Conservation (phyloP, 2,888 invertebrate species). For the Leucoptera coffeella region DNA sequence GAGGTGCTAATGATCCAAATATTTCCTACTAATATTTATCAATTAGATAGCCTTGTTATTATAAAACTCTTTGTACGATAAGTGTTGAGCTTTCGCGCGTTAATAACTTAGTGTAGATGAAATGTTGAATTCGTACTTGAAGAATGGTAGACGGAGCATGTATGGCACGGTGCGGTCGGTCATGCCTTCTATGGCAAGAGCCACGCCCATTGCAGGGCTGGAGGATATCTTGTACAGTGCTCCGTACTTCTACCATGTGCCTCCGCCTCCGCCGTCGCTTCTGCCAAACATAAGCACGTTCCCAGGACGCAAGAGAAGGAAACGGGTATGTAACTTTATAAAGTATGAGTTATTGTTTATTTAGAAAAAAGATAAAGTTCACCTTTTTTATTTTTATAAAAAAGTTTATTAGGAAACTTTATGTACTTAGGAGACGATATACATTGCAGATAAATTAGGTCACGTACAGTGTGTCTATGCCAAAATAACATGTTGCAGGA, state of each 20-base stretch:
- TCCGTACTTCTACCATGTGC: constrained; percentile 40
- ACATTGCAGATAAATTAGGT: no score
- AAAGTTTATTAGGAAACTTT: no score
- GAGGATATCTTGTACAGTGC: constrained; percentile 31
- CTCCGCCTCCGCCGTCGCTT: constrained; percentile 29
- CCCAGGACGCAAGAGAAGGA: constrained; percentile 40
- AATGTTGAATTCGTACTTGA: constrained; percentile 23
- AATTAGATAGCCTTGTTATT: constrained; percentile 18
- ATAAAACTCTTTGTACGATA: no score
- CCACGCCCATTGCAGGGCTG: constrained; percentile 20
- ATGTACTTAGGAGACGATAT: no score
- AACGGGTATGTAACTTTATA: constrained; percentile 30
- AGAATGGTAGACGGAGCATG: constrained; percentile 22
- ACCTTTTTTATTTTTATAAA: no score
- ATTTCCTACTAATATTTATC: constrained; percentile 31
- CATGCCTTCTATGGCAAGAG: constrained; percentile 22
- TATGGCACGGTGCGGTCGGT: constrained; percentile 41
- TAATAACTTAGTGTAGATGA: no score
- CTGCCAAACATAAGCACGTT: constrained; percentile 34
- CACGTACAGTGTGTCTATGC: no score
- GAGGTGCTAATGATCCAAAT: constrained; percentile 30
- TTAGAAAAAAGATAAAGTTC: neutral
- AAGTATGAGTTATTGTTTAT: neutral
- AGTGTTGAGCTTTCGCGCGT: constrained; percentile 10
- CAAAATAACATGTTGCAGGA: no score